Evolutionary conservation across 2,888 invertebrate genomes (phyloP).

Genomic region (Epirrita christyi): DNA sequence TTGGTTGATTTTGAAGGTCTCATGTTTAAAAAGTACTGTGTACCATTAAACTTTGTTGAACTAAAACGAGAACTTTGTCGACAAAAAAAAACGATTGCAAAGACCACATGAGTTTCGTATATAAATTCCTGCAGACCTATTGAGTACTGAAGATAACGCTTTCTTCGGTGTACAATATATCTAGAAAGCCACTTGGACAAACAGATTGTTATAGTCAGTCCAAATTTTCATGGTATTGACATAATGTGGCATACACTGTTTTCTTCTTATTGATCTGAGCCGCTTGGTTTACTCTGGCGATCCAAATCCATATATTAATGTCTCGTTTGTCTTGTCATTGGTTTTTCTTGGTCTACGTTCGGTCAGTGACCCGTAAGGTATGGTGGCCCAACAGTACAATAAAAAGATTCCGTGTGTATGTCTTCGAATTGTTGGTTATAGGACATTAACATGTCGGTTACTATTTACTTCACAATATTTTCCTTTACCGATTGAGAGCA

Average conservation of each 20-base stretch:
- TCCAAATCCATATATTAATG: conserved; percentile 31
- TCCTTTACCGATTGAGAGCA: too few relatives aligned
- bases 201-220: conserved; percentile 62
- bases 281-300: conserved; percentile 33
- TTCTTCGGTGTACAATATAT: conserved; percentile 41
- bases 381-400: too few relatives aligned
- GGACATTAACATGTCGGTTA: too few relatives aligned
- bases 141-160: conserved; percentile 33
- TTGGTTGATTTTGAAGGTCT: too few relatives aligned
- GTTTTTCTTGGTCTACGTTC: not conserved
- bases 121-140: not conserved
- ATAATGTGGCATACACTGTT: conserved; percentile 57
- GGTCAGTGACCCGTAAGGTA: too few relatives aligned
- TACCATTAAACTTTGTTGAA: not conserved
- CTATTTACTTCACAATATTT: too few relatives aligned
- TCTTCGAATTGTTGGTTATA: too few relatives aligned
- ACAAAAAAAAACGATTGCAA: not conserved
- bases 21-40: too few relatives aligned
- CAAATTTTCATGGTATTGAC: conserved; percentile 63
- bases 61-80: not conserved
- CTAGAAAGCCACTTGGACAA: conserved; percentile 63
- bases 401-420: too few relatives aligned
- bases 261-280: conserved; percentile 53
- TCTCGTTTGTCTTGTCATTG: not conserved
- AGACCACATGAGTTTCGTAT: not conserved